Evolutionary conservation across 2,113 vertebrate species (phyloP), one percentile per base, ranked within the genome.

Genomic region (Ranitomeya variabilis): DNA sequence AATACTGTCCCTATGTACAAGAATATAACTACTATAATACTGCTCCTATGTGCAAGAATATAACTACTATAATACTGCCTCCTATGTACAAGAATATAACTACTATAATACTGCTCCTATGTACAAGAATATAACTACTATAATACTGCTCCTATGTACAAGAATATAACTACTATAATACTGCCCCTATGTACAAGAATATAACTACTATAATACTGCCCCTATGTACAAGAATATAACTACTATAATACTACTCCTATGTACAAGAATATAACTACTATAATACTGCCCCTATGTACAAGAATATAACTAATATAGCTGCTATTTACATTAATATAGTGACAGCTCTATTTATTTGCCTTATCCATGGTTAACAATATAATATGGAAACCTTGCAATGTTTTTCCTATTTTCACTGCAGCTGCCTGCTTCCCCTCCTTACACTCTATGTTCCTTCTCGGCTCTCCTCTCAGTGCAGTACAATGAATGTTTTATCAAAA

Each of bases 401-500:
- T 18, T 9, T 76, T n/a, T 9, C 9, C 2, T 10, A n/a, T 23
- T 9, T 23, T n/a, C 21, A 6, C 74, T 51, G 73, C 74, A 4
- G 7, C 51, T 23, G 6, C 59, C 59, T 2, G 21, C 11, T 6
- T 57, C 60, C 54, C 7, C 37, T 23, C 82, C 3, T 45, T 54
- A 66, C 64, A 64, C 64, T n/a, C 2, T 23, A 19, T 77, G 73
- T 62, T 9, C 52, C 16, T 54, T 57, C 82, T 54, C 9, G 9
- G 21, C 23, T 86, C 2, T 87, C 55, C 86, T 91, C 82, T 83
- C 62, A 14, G 82, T 86, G 60, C 86, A 91, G 76, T 80, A 89
- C 90, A 80, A 91, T 91, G 90, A 90, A 74, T 52, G 3, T 91
- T 92, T 92, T 90, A 89, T 92, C 83, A 90, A 80, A 87, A 86